Evolutionary conservation across 2,888 invertebrate genomes (phyloP).

Genomic region (Sphecodes monilicornis): DNA sequence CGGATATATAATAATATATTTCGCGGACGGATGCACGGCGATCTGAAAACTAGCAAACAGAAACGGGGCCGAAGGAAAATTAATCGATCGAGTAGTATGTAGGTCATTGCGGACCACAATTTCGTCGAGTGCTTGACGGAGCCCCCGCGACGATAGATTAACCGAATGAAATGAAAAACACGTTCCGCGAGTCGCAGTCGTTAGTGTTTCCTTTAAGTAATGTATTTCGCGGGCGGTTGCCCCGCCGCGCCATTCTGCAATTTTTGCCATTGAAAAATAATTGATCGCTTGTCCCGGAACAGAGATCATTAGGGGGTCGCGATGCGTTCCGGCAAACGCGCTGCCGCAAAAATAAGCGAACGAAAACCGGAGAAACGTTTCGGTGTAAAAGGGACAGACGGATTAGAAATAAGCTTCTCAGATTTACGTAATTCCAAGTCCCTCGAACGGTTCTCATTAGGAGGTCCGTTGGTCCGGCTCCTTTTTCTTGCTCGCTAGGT

Average conservation of each 20-base stretch:
- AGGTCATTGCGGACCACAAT: constrained; percentile 69
- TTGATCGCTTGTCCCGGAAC: constrained; percentile 14
- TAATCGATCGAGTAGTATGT: constrained; percentile 65
- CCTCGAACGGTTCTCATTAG: constrained; percentile 53
- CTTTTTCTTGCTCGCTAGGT: constrained; percentile 4
- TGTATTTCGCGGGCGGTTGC: constrained; percentile 22
- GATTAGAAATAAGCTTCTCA: constrained; percentile 49
- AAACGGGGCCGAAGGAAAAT: constrained; percentile 54
- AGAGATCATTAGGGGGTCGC: not conserved
- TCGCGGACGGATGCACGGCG: constrained; percentile 9
- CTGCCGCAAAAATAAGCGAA: constrained; percentile 4
- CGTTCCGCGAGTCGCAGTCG: constrained; percentile 54
- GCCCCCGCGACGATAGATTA: constrained; percentile 63
- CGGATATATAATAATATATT: no score
- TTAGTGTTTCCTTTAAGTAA: constrained; percentile 50
- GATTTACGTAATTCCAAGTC: constrained; percentile 58
- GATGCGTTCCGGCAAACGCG: not conserved
- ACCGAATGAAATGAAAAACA: constrained; percentile 72
- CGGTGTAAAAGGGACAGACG: constrained; percentile 34
- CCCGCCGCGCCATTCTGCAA: not conserved
- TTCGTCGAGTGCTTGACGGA: constrained; percentile 59
- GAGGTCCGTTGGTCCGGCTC: not conserved
- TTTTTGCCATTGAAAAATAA: constrained; percentile 15
- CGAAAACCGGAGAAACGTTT: constrained; percentile 29
- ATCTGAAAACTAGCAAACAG: constrained; percentile 40